phyloP scores from a whole-genome alignment of 2,113 vertebrate genomes.

The Quiscalus mexicanus region DNA sequence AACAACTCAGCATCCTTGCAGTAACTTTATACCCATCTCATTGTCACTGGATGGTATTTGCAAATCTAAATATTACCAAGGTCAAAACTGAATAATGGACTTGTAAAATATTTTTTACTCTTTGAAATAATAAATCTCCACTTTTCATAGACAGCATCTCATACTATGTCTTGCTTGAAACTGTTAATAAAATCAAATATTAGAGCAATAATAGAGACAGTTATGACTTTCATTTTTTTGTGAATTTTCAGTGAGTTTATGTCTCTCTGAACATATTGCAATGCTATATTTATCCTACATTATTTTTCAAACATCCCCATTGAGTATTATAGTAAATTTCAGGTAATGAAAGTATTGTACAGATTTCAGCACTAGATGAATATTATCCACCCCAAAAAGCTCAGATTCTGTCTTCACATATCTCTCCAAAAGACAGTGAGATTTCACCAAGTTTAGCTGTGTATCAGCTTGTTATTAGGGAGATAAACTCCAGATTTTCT shows the following conservation, averaged over 20 bases:
- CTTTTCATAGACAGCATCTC: background rate
- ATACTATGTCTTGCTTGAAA: background rate
- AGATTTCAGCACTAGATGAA: background rate
- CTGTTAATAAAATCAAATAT: background rate
- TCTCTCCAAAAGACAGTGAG: background rate
- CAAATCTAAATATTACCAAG: background rate
- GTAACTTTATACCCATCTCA: background rate
- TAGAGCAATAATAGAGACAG: background rate
- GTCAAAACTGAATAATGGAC: background rate
- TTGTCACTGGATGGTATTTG: background rate
- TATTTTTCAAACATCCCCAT: background rate
- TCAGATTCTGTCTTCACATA: background rate
- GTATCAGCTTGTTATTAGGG: background rate
- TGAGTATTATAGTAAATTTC: background rate
- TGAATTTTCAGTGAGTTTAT: background rate
- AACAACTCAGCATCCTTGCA: background rate
- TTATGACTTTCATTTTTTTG: background rate
- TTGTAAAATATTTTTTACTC: background rate
- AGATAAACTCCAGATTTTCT: background rate
- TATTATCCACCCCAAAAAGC: background rate
- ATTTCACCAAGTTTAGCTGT: background rate
- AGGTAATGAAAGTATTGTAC: background rate
- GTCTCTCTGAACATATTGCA: background rate
- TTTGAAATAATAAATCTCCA: background rate
- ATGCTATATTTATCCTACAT: background rate